Evolutionary conservation across 2,888 invertebrate genomes (phyloP).

Genomic region (Drosophila leonis): DNA sequence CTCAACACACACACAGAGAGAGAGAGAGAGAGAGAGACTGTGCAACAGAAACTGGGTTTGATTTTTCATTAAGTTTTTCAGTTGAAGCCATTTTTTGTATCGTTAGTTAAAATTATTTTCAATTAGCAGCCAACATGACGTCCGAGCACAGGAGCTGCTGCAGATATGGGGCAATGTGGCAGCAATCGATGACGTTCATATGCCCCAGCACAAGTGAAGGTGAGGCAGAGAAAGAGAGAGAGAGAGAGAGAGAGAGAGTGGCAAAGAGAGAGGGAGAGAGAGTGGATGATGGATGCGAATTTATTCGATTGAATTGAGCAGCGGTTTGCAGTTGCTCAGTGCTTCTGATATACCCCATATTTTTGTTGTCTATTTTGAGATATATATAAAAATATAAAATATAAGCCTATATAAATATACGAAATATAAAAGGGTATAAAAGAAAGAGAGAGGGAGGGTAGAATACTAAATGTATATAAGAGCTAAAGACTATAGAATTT

Average conservation of each 20-base stretch:
- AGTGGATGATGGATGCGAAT: not conserved
- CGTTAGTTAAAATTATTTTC: constrained; percentile 73
- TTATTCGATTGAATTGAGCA: constrained; percentile 18
- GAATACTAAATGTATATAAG: no score
- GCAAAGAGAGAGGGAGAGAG: no score
- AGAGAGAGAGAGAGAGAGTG: not conserved
- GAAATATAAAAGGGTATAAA: no score
- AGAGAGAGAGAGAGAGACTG: no score
- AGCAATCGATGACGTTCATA: not conserved
- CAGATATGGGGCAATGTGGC: constrained; percentile 1
- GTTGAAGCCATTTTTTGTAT: constrained; percentile 34
- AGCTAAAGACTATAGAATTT: no score
- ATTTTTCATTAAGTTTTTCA: constrained; percentile 71
- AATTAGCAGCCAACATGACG: constrained; percentile 63
- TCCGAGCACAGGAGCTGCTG: constrained; percentile 6
- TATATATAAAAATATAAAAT: no score
- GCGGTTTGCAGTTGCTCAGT: not conserved
- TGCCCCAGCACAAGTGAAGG: not conserved
- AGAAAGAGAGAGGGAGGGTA: no score
- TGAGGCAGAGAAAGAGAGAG: not conserved
- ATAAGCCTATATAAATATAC: no score
- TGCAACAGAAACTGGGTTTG: constrained; percentile 37
- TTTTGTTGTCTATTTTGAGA: no score
- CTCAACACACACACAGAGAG: no score
- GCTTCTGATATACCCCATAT: no score